Evolutionary conservation across 2,797 vertebrate genomes (phyloP), one percentile per base, ranked within the genome.

Genomic region (Pseudomugil tenellus): DNA sequence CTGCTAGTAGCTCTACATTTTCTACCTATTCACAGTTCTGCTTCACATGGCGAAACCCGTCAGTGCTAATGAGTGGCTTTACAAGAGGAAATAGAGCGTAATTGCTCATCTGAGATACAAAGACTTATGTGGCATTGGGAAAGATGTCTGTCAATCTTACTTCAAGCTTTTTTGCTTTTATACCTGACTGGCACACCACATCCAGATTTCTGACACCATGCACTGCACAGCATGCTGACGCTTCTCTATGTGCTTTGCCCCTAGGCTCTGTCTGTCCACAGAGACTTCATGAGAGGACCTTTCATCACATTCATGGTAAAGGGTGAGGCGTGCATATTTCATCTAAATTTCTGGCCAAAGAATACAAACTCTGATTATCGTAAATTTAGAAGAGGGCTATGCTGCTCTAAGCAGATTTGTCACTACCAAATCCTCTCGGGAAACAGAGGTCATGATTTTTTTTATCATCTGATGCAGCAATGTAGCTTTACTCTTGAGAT

Each of bases 1-100:
- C 85, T 77, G 82, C 90, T 84, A 83, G 79, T 82, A 76, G 81
- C 67, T 77, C 71, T 41, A 67, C 72, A 64, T 81, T 84, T 87
- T 77, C 75, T 81, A 80, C 81, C 83, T 84, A 70, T 79, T 86
- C 89, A 79, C 81, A 86, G 87, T 89, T 91, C 88, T 77, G 89
- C 84, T 91, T 88, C 90, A 82, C 81, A 87, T 90, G 75, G 79
- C 84, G 80, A 92, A 90, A 81, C 82, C 74, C 80, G 58, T 77
- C 84, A 69, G 76, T 54, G 49, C 85, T 92, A 93, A 93, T 91
- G 87, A 90, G 86, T 72, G 32, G 78, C 76, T 90, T 87, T 79
- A 87, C 76, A 73, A 63, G 81, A 76, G 85, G 85, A 89, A 91
- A 86, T 81, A 84, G 84, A 90, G 83, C 87, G 55, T 90, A 86